Percentiles rank a stretch among this genome's conserved stretches.
Evolutionary conservation across 2,797 vertebrate genomes (phyloP).

Genomic region (Leuciscus waleckii): DNA sequence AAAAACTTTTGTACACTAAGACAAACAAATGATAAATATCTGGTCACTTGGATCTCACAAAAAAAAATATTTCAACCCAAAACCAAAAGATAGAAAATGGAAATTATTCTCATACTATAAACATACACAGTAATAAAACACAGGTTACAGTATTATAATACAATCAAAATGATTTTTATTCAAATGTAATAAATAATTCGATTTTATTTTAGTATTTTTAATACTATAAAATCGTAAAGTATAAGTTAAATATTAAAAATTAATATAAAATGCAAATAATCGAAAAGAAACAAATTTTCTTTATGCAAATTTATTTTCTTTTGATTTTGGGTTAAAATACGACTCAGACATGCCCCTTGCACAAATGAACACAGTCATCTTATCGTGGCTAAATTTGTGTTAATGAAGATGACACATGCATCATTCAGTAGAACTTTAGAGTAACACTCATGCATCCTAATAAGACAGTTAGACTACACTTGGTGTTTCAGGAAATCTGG

Average conservation of each 20-base stretch:
- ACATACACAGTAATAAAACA: background rate
- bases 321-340: background rate
- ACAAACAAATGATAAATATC: background rate
- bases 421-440: background rate
- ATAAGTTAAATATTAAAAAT: background rate
- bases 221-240: background rate
- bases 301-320: background rate
- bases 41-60: background rate
- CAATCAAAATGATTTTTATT: background rate
- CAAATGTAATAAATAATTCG: background rate
- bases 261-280: background rate
- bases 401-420: conserved; percentile 1
- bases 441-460: conserved; percentile 10
- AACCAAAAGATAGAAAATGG: background rate
- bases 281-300: background rate
- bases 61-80: background rate
- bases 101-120: background rate
- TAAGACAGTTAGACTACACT: background rate
- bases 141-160: background rate
- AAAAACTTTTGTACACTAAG: background rate
- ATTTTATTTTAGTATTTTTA: background rate
- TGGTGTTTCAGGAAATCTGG: background rate
- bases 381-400: background rate
- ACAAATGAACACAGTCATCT: background rate
- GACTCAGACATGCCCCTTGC: background rate